These are phyloP conservation scores for Macrophya alboannulata DNA, from an alignment of 2,888 invertebrate genomes.

Conservation along the genomic window DNA sequence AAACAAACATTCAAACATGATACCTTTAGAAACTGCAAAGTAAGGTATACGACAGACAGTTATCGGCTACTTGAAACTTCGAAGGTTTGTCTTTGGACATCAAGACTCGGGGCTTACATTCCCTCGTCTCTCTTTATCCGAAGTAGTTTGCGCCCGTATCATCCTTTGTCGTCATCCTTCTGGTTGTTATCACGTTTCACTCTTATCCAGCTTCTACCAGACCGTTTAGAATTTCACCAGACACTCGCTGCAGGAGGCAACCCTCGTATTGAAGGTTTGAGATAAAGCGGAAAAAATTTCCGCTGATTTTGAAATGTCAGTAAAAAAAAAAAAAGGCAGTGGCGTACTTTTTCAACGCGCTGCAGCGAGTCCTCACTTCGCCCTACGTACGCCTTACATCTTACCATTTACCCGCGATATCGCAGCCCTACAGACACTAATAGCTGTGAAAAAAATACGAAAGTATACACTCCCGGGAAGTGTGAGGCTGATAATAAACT, in stretches of 20 bases:
- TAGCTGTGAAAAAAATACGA: background rate
- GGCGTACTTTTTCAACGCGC: background rate
- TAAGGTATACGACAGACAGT: background rate
- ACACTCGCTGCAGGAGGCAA: background rate
- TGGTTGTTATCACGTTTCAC: slow-evolving; percentile 27
- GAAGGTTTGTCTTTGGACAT: background rate
- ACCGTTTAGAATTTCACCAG: slow-evolving; percentile 20
- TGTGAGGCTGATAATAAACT: background rate
- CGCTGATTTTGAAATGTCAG: background rate
- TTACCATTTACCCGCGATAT: background rate
- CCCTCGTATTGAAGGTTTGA: background rate
- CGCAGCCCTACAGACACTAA: background rate
- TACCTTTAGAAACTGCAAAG: background rate
- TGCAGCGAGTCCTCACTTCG: background rate
- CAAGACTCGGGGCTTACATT: background rate
- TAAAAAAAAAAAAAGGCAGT: background rate
- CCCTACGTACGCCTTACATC: background rate
- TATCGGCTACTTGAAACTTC: background rate
- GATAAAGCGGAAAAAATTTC: background rate
- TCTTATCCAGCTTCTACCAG: slow-evolving; percentile 18
- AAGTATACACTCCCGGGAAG: background rate
- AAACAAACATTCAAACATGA: background rate
- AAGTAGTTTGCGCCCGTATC: slow-evolving; percentile 24
- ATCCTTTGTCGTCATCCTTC: slow-evolving; percentile 23
- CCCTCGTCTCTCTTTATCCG: slow-evolving; percentile 14